Base-by-base conservation (phyloP, 2,113 vertebrate genomes). In the Passer domesticus region DNA sequence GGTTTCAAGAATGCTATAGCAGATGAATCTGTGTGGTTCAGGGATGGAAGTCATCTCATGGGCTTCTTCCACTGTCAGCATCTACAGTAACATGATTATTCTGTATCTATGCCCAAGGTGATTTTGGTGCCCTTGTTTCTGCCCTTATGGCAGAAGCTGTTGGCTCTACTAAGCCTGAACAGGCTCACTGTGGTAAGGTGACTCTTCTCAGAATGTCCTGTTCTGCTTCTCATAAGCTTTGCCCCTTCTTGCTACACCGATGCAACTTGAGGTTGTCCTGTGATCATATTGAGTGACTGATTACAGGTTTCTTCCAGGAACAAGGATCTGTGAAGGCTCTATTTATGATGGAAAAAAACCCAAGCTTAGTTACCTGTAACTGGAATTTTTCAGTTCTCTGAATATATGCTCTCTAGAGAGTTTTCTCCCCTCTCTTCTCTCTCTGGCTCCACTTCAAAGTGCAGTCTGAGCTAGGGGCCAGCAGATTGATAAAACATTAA, bases 381-480 rank as follows among this genome's bases (percentile, higher is more conserved):
- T 89, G 68, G 63, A 94, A 73, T 90, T 94, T 27, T 60, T 78
- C 74, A 53, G 37, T 74, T 67, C 47, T 83, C 82, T 7, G 28
- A 87, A 72, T 67, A 49, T 27, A 64, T 0, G 0, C 21, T 59
- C 64, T 90, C 85, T 3, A 2, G 20, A 47, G 60, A 84, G 47
- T 25, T 58, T 92, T 18, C 27, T 27, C 7, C 8, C 23, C 19
- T 33, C 73, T 69, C 43, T 76, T 56, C 47, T 52, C 58, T 76
- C 39, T 78, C 72, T 78, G 92, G 62, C 86, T 83, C 28, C 27
- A 15, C 44, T 89, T 96, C 92, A 84, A 94, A 96, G 82, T 77
- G 58, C 56, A 60, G 28, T 64, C 79, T 96, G 89, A 94, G 92
- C 89, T 46, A 74, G 58, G 28, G 73, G 73, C 89, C 93, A 96